Conservation (phyloP, 2,113 vertebrate genomes). For the Vanacampus margaritifer region DNA sequence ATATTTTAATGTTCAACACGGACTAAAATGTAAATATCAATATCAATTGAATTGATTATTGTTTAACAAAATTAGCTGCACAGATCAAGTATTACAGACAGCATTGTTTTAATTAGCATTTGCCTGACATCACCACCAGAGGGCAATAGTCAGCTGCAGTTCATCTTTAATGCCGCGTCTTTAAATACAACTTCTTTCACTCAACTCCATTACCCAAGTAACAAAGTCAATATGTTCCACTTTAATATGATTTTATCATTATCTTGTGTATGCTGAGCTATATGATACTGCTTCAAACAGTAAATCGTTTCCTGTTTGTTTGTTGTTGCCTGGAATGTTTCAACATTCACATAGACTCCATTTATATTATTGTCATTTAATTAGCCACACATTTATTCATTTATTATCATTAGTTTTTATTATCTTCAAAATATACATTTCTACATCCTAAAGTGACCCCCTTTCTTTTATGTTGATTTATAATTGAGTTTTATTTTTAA, state of each 20-base stretch:
- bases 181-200: conserved; percentile 18
- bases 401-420: not conserved
- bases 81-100: too few species aligned
- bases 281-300: conserved; percentile 5
- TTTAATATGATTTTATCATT: conserved; percentile 35
- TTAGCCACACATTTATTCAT: not conserved
- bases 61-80: too few species aligned
- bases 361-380: not conserved
- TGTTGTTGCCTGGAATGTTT: not conserved
- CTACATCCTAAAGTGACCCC: conserved; percentile 30
- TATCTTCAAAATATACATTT: conserved; percentile 13
- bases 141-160: conserved; percentile 66
- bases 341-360: not conserved
- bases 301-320: conserved; percentile 1
- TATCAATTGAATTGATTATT: too few species aligned
- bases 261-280: conserved; percentile 18
- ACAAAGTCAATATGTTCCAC: conserved; percentile 30
- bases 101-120: conserved; percentile 21
- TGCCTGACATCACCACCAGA: conserved; percentile 55
- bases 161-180: conserved; percentile 11
- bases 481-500: conserved; percentile 46
- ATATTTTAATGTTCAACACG: too few species aligned
- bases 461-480: conserved; percentile 33
- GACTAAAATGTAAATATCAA: too few species aligned
- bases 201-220: conserved; percentile 29